Conservation (phyloP, 2,888 invertebrate genomes). For the Pammene aurita region DNA sequence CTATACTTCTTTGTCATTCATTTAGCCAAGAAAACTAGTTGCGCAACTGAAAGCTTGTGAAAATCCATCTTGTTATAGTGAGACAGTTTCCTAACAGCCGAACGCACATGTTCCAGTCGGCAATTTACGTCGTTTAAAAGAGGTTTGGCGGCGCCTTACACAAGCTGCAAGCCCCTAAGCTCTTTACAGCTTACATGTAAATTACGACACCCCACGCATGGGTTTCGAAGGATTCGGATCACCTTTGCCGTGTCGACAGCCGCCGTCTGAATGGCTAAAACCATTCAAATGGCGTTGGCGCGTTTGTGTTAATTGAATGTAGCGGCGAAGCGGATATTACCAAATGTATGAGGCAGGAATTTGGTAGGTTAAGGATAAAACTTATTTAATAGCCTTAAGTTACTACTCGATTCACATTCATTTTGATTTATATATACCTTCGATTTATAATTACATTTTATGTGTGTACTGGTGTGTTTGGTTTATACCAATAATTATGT, state of each 20-base stretch:
- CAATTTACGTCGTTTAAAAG: slow-evolving; percentile 66
- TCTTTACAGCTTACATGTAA: slow-evolving; percentile 68
- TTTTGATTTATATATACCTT: slow-evolving; percentile 15
- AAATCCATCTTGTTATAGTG: slow-evolving; percentile 49
- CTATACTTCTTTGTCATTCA: slow-evolving; percentile 19
- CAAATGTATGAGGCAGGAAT: slow-evolving; percentile 38
- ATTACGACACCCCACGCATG: slow-evolving; percentile 61
- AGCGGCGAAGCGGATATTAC: slow-evolving; percentile 54
- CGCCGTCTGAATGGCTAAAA: slow-evolving; percentile 43
- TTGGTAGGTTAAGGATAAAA: slow-evolving; percentile 16
- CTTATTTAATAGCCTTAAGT: slow-evolving; percentile 18
- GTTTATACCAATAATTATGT: too few species aligned
- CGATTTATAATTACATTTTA: slow-evolving; percentile 12
- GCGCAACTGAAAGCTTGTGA: slow-evolving; percentile 42
- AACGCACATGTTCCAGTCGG: slow-evolving; percentile 60
- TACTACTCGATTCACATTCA: slow-evolving; percentile 19
- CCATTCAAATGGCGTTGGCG: slow-evolving; percentile 47
- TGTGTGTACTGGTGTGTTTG: slow-evolving; percentile 7
- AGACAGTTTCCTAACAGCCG: slow-evolving; percentile 54
- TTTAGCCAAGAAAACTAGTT: slow-evolving; percentile 15
- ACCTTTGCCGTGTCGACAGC: slow-evolving; percentile 26
- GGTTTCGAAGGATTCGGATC: slow-evolving; percentile 51
- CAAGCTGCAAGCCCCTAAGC: slow-evolving; percentile 71
- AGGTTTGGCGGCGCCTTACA: slow-evolving; percentile 64
- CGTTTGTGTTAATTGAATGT: slow-evolving; percentile 49